A percentile compares a stretch with the other conserved stretches of the same genome.
phyloP scores from a whole-genome alignment of 2,113 vertebrate genomes.

The Spea bombifrons region DNA sequence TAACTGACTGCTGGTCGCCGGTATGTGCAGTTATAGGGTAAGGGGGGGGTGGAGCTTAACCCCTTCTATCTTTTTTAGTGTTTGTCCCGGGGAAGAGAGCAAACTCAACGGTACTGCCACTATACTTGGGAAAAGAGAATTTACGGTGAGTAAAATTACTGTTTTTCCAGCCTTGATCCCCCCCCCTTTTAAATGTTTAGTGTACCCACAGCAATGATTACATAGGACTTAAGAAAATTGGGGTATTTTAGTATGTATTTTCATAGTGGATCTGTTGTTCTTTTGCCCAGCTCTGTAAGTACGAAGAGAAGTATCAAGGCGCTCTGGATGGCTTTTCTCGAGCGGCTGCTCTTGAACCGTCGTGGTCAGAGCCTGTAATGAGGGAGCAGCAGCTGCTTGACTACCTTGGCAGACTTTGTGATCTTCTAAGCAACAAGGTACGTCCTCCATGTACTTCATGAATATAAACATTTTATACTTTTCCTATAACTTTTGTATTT shows the following conservation, averaged over 20 bases:
- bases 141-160: too few species aligned
- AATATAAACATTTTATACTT: not conserved
- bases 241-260: not conserved
- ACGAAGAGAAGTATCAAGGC: conserved; percentile 81
- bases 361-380: conserved; percentile 72
- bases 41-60: too few species aligned
- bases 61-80: too few species aligned
- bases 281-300: conserved; percentile 73
- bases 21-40: too few species aligned
- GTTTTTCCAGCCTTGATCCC: too few species aligned
- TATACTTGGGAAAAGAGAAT: too few species aligned
- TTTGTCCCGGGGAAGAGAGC: too few species aligned
- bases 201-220: not conserved
- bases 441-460: not conserved
- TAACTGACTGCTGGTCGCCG: too few species aligned
- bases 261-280: not conserved
- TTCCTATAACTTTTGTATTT: not conserved
- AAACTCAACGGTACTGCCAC: too few species aligned
- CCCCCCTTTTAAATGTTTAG: too few species aligned
- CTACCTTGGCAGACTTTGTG: conserved; percentile 73
- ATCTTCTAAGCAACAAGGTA: conserved; percentile 80
- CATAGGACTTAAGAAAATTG: not conserved
- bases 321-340: conserved; percentile 77
- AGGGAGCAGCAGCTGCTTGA: conserved; percentile 76
- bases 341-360: conserved; percentile 75